Conservation (phyloP, 2,797 vertebrate genomes). For the Oryzias sinensis region DNA sequence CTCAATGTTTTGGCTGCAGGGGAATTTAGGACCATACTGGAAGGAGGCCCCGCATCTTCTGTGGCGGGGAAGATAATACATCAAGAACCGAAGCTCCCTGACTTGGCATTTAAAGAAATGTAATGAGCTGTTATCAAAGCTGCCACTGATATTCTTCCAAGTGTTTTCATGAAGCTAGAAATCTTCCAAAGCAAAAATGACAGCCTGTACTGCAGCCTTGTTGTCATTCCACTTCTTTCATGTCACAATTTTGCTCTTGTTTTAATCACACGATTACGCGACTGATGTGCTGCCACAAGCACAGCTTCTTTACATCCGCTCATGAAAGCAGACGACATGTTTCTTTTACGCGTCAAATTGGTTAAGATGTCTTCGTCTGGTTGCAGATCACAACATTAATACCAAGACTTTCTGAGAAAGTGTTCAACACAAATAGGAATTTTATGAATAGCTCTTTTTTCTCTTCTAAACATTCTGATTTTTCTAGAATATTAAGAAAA, state of each 20-base stretch:
- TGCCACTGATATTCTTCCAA: background rate
- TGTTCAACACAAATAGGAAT: no score
- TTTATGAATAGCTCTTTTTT: no score
- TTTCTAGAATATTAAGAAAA: no score
- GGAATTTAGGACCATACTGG: background rate
- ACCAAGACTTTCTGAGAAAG: background rate
- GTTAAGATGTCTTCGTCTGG: background rate
- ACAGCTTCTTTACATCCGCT: background rate
- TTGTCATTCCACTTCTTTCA: background rate
- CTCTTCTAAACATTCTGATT: no score
- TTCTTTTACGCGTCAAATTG: background rate
- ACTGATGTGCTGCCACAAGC: background rate
- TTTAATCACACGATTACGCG: background rate
- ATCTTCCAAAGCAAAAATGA: constrained; percentile 3
- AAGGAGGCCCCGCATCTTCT: background rate
- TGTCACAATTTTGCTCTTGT: background rate
- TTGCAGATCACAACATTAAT: background rate
- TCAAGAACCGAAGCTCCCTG: background rate
- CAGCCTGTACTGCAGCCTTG: background rate
- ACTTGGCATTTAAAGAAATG: background rate
- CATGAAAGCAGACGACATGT: background rate
- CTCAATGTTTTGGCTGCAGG: background rate
- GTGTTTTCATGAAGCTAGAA: background rate
- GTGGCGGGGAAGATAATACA: background rate
- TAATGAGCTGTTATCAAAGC: constrained; percentile 1